Conservation (phyloP, 2,797 vertebrate genomes). For the Remorina albescens region DNA sequence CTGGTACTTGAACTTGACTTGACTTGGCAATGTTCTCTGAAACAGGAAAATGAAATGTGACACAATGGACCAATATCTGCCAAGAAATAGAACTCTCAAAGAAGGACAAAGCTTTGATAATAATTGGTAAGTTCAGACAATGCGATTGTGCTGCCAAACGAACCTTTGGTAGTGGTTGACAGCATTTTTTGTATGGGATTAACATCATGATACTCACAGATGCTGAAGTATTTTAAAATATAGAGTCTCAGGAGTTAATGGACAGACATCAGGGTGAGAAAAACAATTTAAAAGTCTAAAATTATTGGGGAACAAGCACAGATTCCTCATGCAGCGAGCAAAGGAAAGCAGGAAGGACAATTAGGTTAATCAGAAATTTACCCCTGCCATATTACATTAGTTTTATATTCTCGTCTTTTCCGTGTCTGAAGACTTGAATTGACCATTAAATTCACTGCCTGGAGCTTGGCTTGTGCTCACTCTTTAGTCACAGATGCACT, state of each 20-base stretch:
- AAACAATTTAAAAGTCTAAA: conserved; percentile 6
- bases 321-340: conserved; percentile 29
- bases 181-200: conserved; percentile 23
- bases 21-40: conserved; percentile 41
- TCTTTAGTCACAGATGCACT: conserved; percentile 83
- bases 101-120: conserved; percentile 55
- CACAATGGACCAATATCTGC: conserved; percentile 47
- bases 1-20: conserved; percentile 13
- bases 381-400: conserved; percentile 62
- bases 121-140: conserved; percentile 57
- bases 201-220: conserved; percentile 13
- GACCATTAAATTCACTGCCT: conserved; percentile 73
- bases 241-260: conserved; percentile 22
- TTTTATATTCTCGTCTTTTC: conserved; percentile 66
- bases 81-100: conserved; percentile 50
- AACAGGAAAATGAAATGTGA: conserved; percentile 57
- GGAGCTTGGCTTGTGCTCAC: conserved; percentile 73
- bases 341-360: conserved; percentile 57
- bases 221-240: background rate
- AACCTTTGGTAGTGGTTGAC: conserved; percentile 13
- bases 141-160: conserved; percentile 15
- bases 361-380: conserved; percentile 73
- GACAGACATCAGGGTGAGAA: conserved; percentile 7
- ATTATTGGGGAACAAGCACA: conserved; percentile 22
- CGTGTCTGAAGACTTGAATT: conserved; percentile 69